Evolutionary conservation across 2,113 vertebrate species (phyloP).

Genomic region (Oncorhynchus clarkii): DNA sequence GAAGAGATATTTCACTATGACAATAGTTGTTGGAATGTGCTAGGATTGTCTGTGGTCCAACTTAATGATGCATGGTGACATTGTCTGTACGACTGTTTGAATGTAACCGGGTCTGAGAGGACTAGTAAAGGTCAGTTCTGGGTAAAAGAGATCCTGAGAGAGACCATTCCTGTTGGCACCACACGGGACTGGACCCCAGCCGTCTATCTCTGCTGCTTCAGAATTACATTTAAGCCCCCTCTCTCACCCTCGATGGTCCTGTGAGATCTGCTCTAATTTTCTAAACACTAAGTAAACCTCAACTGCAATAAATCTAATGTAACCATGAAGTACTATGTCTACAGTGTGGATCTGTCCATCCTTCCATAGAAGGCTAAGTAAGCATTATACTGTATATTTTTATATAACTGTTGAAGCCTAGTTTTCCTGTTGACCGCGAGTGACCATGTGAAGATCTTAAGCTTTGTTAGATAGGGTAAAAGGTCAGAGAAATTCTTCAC

Average conservation of each 20-base stretch:
- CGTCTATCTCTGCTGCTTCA: neutral
- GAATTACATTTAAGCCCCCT: slow-evolving; percentile 19
- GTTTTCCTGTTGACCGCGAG: too few species aligned
- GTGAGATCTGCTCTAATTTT: slow-evolving; percentile 61
- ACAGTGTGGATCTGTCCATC: neutral
- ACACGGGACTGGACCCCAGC: neutral
- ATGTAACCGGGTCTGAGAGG: slow-evolving; percentile 6
- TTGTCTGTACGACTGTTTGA: slow-evolving; percentile 6
- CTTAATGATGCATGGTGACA: neutral
- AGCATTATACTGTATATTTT: neutral
- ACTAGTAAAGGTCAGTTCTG: neutral
- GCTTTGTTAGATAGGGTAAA: too few species aligned
- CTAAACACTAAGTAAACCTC: slow-evolving; percentile 62
- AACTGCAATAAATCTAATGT: slow-evolving; percentile 69
- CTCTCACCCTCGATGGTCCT: slow-evolving; percentile 36
- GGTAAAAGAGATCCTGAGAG: neutral
- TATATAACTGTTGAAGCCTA: too few species aligned
- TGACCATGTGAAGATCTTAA: too few species aligned
- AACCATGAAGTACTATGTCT: slow-evolving; percentile 34
- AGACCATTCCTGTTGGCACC: neutral
- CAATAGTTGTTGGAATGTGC: neutral
- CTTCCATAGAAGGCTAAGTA: neutral
- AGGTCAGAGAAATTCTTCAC: too few species aligned
- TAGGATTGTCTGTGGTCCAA: neutral
- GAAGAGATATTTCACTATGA: too few species aligned